Evolutionary conservation across 2,797 vertebrate species (phyloP).

Genomic region (Cetoscarus ocellatus): DNA sequence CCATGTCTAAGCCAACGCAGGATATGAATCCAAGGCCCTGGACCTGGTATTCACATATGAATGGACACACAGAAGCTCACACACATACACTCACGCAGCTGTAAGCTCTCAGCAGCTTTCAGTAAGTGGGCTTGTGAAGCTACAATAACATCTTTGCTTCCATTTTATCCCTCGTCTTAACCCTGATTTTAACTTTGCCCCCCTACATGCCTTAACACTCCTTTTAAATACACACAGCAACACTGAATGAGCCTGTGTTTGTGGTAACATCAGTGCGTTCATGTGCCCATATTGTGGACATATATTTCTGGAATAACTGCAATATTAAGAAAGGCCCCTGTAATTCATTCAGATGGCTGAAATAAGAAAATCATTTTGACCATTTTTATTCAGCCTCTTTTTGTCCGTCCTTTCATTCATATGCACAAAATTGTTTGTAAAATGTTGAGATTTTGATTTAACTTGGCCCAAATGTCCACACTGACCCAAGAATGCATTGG

Average conservation of each 20-base stretch:
- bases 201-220: conserved; percentile 64
- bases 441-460: too few species aligned
- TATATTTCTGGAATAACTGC: not conserved
- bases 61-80: conserved; percentile 8
- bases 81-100: conserved; percentile 10
- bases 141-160: conserved; percentile 92
- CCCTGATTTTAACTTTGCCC: conserved; percentile 80
- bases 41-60: conserved; percentile 23
- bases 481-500: too few species aligned
- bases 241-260: conserved; percentile 1
- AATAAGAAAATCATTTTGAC: too few species aligned
- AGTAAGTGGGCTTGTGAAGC: conserved; percentile 91
- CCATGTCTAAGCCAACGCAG: conserved; percentile 27
- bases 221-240: conserved; percentile 19
- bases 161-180: conserved; percentile 88
- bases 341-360: too few species aligned
- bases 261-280: not conserved
- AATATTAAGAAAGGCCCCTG: too few species aligned
- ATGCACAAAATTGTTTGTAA: too few species aligned
- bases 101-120: conserved; percentile 84
- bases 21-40: conserved; percentile 52
- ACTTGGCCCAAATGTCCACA: too few species aligned
- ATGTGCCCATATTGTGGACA: not conserved
- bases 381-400: too few species aligned
- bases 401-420: too few species aligned